Conservation (phyloP, 2,797 vertebrate genomes). For the Botia almorhae region DNA sequence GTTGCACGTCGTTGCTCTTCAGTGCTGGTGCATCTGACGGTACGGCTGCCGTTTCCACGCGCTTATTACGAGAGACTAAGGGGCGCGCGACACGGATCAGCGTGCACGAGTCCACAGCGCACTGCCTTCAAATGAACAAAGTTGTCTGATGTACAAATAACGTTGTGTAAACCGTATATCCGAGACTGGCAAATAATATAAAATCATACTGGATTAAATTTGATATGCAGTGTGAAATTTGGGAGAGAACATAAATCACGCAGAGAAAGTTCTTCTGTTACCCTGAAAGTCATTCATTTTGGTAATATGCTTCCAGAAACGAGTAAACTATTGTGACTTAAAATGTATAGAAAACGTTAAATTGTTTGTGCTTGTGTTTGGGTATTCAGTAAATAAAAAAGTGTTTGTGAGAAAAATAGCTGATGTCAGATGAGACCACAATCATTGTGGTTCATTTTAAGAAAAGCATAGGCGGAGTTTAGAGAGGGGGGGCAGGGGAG, state of each 20-base stretch:
- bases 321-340: neutral
- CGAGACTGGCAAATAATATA: neutral
- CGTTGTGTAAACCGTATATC: neutral
- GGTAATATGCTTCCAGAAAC: neutral
- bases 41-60: slow-evolving; percentile 57
- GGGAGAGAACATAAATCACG: too few species aligned
- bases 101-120: slow-evolving; percentile 59
- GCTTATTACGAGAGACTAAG: slow-evolving; percentile 50
- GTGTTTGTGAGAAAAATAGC: neutral
- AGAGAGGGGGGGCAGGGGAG: too few species aligned
- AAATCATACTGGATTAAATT: neutral
- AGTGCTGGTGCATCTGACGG: slow-evolving; percentile 59
- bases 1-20: slow-evolving; percentile 48
- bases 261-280: too few species aligned
- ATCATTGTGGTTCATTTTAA: too few species aligned
- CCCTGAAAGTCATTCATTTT: neutral
- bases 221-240: too few species aligned
- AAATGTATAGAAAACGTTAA: neutral
- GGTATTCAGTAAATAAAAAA: neutral
- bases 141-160: neutral
- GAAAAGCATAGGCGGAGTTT: too few species aligned
- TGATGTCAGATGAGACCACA: neutral
- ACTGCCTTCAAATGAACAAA: slow-evolving; percentile 37
- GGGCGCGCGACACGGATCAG: slow-evolving; percentile 63
- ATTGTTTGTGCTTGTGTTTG: neutral